Conservation (phyloP, 2,113 vertebrate species). For the Grus americana region DNA sequence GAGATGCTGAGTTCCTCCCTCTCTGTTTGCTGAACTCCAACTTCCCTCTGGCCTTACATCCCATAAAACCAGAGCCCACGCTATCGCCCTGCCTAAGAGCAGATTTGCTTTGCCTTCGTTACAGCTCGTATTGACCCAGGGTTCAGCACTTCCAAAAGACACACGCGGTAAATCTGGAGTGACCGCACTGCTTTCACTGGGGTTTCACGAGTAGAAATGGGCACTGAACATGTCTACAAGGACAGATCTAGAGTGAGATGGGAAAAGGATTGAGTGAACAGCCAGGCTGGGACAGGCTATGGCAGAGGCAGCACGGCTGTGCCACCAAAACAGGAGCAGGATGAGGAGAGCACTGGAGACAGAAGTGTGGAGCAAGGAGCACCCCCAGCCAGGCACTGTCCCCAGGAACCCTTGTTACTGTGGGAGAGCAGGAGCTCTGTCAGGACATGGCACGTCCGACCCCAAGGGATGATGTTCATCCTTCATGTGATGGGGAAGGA, state of each 20-base stretch:
- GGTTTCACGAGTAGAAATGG: rapidly evolving
- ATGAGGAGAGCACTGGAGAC: rapidly evolving
- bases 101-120: not conserved
- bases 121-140: rapidly evolving
- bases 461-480: not conserved
- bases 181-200: not conserved
- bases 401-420: not conserved
- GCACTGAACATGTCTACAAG: not conserved
- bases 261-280: not conserved
- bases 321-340: not conserved
- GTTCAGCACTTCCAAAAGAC: not conserved
- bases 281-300: not conserved
- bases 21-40: not conserved
- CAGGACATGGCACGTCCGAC: rapidly evolving
- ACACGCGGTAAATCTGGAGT: rapidly evolving
- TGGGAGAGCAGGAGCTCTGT: not conserved
- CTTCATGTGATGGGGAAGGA: rapidly evolving
- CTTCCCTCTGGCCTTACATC: not conserved
- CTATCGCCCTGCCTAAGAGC: rapidly evolving
- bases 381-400: not conserved
- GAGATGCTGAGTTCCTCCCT: not conserved
- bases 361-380: not conserved
- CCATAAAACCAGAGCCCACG: not conserved
- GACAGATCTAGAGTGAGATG: not conserved
- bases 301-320: not conserved